Evolutionary conservation across 2,113 vertebrate genomes (phyloP), one percentile per base, ranked within the genome.

Genomic region (Aythya baeri): DNA sequence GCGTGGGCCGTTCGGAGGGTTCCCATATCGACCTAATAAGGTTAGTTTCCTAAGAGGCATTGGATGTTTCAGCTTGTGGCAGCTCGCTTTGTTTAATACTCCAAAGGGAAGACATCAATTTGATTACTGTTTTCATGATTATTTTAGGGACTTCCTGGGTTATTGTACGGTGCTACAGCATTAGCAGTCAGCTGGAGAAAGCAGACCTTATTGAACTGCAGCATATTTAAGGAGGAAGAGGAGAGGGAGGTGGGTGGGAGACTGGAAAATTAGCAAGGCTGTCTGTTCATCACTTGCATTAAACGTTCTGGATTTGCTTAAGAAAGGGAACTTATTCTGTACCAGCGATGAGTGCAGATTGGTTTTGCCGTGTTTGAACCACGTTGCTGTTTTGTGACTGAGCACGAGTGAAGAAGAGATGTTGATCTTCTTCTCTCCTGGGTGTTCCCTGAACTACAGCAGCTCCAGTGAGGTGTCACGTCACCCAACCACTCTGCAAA

Each of bases 1-100:
- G 98, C 94, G 98, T 93, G 98, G 98, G 61, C 98, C 98, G 0
- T 98, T 98, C 8, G 98, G 98, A 97, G 95, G 95, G 49, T 98
- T 98, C 96, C 94, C 96, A 12, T 98, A 98, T 89, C 97, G 38
- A 88, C 96, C 98, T 83, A 98, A 98, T 66, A 94, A 98, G 98
- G 98, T 98, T 66, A 97, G 98, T 96, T 61, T 71, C 93, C 67
- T 89, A 14, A 81, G 55, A 88, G 63, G 46, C 50, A 13, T 3
- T 12, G 55, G 83, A 83, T 83, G 44, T 62, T 73, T 83, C 84
- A 59, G 75, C 63, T 71, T n/a, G 58, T 92, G 71, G 73, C 91
- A 91, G 36, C n/a, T 70, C 46, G 62, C 87, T 86, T 93, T 95
- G 74, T 63, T 90, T 96, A 83, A 2, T 79, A 20, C 44, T 88